Base-by-base conservation (phyloP, 92 coral and sea anemone species). In the Zoanthus solanderi region DNA sequence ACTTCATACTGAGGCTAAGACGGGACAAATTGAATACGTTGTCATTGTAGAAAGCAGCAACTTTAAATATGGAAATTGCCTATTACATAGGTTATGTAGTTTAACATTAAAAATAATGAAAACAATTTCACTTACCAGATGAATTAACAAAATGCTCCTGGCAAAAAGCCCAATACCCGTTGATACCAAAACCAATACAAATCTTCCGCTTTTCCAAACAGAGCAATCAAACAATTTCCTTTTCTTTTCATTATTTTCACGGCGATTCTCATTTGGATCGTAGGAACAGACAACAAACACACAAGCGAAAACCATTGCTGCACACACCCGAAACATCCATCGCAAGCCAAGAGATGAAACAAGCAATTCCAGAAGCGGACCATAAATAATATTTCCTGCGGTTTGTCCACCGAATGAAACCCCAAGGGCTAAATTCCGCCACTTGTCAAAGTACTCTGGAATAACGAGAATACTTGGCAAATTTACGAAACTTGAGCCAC, bases 361-460 rank as follows among this genome's bases (percentile, higher is more conserved):
- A 53, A 89, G 86, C 50, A 66, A 1, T 54, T 84, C 85, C 17
- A 89, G 44, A 42, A 79, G 72, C 13, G 92, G 92, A n/a, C 92
- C 92, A 48, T 83, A 82, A 29, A 82, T 84, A 23, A 89, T 78
- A 17, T 89, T 76, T 29, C 92, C 92, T 2, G 85, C 89, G 15
- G 84, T 76, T 42, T 87, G 85, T 56, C 92, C 92, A 32, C 88
- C 88, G 13, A 80, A 72, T 0, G 89, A 88, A 52, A 89, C 57
- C 1, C 92, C 92, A 48, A 84, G 56, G 28, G 92, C 92, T 6
- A 89, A 48, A 5, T 89, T 15, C n/a, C 15, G 71, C 84, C 84
- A 78, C 42, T 78, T 78, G 17, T 30, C 54, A 12, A 57, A 78
- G 58, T 78, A 60, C 72, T 78, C 72, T 9, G 84, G 71, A 71